Conservation (phyloP, 2,797 vertebrate species). For the Enteromius anoplus region DNA sequence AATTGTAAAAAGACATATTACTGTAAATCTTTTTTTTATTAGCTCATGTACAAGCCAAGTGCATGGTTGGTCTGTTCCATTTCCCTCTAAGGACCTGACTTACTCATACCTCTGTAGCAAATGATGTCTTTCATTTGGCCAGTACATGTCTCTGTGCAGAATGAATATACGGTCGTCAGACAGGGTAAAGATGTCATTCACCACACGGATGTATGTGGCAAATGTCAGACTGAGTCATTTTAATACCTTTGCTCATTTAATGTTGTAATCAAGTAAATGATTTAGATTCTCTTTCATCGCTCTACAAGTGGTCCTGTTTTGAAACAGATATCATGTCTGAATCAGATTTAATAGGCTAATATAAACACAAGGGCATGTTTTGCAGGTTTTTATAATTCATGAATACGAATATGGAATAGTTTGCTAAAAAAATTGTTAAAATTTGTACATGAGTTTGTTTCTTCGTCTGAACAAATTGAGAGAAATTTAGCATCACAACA, state of each 20-base stretch:
- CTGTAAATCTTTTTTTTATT: slow-evolving; percentile 45
- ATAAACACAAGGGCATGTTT: background rate
- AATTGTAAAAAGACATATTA: background rate
- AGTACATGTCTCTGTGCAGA: slow-evolving; percentile 4
- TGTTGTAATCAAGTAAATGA: background rate
- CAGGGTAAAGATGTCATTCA: slow-evolving; percentile 36
- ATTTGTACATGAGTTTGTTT: background rate
- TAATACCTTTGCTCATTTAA: background rate
- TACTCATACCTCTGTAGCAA: slow-evolving; percentile 22
- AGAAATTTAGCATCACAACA: background rate
- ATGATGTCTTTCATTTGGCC: slow-evolving; percentile 16
- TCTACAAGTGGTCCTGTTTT: background rate
- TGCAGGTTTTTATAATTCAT: background rate
- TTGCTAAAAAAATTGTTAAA: background rate
- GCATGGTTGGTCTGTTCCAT: slow-evolving; percentile 22
- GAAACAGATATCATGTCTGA: background rate
- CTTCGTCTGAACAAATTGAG: background rate
- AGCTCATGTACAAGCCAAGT: slow-evolving; percentile 25
- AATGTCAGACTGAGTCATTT: slow-evolving; percentile 24
- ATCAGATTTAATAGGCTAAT: slow-evolving; percentile 12
- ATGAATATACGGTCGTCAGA: slow-evolving; percentile 14
- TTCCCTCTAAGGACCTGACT: slow-evolving; percentile 39
- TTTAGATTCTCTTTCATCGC: background rate
- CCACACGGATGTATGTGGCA: slow-evolving; percentile 1
- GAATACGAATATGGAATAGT: background rate